Base-by-base conservation (phyloP, 2,113 vertebrate species). In the Grammomys dolichurus region DNA sequence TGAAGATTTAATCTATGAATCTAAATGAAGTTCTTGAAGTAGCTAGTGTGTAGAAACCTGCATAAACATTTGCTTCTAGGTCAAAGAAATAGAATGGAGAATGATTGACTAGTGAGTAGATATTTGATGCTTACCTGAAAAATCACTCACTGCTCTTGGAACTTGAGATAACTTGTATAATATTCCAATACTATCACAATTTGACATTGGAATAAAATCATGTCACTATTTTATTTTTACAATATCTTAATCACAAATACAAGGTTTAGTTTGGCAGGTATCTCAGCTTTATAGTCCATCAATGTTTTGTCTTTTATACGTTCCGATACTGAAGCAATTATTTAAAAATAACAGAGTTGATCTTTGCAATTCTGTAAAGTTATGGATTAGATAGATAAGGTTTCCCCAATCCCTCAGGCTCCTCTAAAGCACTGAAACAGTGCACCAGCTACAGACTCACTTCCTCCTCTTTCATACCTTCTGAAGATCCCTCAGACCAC, bases 161-260 rank as follows among this genome's bases (percentile, higher is more conserved):
- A 20, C 10, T 70, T 22, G 12, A 4, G 17, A 48, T 46, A 10
- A 46, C 73, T 1, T 54, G n/a, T 80, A 58, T 17, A 65, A 5
- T 14, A 43, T 33, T 17, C 70, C 82, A 9, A 89, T 46, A 33
- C 5, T 5, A 28, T 76, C 36, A 19, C 7, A 75, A 78, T 56
- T 78, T 92, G 51, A 70, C 77, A 81, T 54, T 26, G 3, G 17
- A 13, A 40, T 12, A 76, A 76, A 26, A 46, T 58, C 5, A 40
- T 70, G 76, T 75, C 31, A 80, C 19, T 36, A 33, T 88, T 96
- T 75, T 84, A 56, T 87, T 84, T 76, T 80, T 24, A 56, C 87
- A 69, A 9, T 65, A 46, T n/a, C 12, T 0, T n/a, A 56, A 69
- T 56, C 16, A 86, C 67, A 81, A 43, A 5, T 2, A 51, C 72